Conservation (phyloP, 2,113 vertebrate species). For the Phrynocephalus versicolor region DNA sequence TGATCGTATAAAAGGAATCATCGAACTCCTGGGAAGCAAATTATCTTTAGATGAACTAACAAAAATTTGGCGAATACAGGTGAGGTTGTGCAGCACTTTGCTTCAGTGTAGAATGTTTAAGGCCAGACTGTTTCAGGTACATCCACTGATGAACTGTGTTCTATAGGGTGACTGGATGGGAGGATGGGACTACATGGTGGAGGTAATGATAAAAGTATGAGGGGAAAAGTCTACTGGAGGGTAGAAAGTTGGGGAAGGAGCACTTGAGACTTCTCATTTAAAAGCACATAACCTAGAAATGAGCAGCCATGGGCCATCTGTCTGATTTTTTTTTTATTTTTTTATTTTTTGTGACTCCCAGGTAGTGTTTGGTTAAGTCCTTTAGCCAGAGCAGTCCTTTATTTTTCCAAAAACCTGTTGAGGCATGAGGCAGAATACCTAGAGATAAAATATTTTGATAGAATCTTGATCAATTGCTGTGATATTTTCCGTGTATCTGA, state of each 20-base stretch:
- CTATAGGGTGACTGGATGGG: neutral
- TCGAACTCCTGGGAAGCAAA: conserved; percentile 97
- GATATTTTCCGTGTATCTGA: neutral
- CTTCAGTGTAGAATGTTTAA: neutral
- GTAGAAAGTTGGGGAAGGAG: neutral
- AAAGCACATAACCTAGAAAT: neutral
- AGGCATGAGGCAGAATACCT: neutral
- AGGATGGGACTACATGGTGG: neutral
- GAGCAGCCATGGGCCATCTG: neutral
- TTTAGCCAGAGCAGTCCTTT: neutral
- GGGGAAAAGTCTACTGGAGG: neutral
- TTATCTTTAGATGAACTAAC: conserved; percentile 95
- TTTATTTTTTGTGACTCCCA: no score
- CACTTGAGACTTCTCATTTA: neutral
- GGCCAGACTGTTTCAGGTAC: neutral
- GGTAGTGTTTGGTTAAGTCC: neutral
- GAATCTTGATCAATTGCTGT: neutral
- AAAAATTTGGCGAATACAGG: conserved; percentile 99
- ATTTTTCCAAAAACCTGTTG: neutral
- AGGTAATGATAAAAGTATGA: neutral
- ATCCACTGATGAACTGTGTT: neutral
- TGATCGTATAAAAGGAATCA: conserved; percentile 99
- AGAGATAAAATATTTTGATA: neutral
- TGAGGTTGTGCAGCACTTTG: conserved; percentile 60
- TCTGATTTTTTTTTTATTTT: no score